phyloP scores from a whole-genome alignment of 2,113 vertebrate species.

The Megalops atlanticus region DNA sequence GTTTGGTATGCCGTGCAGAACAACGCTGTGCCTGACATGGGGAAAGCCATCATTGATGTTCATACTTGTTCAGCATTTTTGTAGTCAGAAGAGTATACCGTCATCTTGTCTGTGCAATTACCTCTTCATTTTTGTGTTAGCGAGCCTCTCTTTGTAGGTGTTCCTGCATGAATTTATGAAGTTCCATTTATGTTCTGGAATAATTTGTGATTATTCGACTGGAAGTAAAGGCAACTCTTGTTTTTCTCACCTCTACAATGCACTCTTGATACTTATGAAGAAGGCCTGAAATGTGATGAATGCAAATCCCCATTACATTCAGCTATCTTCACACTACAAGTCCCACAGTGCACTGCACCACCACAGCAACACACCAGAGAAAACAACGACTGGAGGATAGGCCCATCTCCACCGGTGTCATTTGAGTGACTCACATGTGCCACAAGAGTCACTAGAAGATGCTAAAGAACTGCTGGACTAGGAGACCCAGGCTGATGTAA shows the following conservation, averaged over 20 bases:
- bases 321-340: too few species aligned
- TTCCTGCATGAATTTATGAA: neutral
- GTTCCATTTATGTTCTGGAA: neutral
- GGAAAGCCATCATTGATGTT: neutral
- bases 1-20: neutral
- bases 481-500: too few species aligned
- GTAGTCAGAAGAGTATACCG: neutral
- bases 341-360: too few species aligned
- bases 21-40: neutral
- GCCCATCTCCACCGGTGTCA: too few species aligned
- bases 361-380: too few species aligned
- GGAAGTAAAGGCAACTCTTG: neutral
- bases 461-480: too few species aligned
- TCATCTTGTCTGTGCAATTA: neutral
- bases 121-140: neutral
- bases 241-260: neutral
- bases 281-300: too few species aligned
- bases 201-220: neutral
- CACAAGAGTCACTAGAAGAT: too few species aligned
- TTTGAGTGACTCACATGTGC: too few species aligned
- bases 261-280: too few species aligned
- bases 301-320: too few species aligned
- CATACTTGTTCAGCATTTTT: neutral
- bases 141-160: neutral
- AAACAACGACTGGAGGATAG: too few species aligned